Conservation (phyloP, 2,888 invertebrate genomes). For the Norana najaformis region DNA sequence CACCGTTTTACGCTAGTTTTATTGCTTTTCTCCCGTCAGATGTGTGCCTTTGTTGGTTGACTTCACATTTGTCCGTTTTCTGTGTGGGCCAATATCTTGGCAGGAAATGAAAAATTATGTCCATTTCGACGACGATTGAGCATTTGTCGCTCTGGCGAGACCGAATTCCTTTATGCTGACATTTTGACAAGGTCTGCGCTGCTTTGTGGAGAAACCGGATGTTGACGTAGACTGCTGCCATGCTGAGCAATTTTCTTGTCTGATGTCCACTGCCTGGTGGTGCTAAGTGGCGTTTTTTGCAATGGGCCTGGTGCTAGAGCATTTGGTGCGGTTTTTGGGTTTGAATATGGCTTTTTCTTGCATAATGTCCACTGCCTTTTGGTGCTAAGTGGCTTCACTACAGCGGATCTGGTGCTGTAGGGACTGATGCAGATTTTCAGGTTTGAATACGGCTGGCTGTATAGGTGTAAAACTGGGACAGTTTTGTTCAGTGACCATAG, state of each 20-base stretch:
- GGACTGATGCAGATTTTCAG: not conserved
- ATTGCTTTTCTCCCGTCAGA: not conserved
- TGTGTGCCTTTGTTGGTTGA: not conserved
- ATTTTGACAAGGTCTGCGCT: not conserved
- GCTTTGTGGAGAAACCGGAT: not conserved
- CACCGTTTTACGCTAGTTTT: not conserved
- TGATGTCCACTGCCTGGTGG: not conserved
- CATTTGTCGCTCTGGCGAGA: not conserved
- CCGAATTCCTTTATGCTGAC: not conserved
- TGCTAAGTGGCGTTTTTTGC: not conserved
- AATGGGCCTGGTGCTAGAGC: not conserved
- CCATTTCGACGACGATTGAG: not conserved
- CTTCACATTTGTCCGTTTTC: not conserved
- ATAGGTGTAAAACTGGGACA: not conserved
- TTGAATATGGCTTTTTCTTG: no score
- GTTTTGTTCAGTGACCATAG: no score
- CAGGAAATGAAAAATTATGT: constrained; percentile 3
- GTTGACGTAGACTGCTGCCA: not conserved
- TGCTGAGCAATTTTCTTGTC: not conserved
- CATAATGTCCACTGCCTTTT: not conserved
- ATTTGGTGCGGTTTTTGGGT: not conserved
- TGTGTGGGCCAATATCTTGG: not conserved
- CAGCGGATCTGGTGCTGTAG: no score
- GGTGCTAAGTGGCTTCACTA: not conserved
- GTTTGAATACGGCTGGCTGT: not conserved